Percentiles rank a stretch among this genome's conserved stretches.
phyloP scores from a whole-genome alignment of 1,140 invertebrate genomes.

The Brachionus manjavacas region DNA sequence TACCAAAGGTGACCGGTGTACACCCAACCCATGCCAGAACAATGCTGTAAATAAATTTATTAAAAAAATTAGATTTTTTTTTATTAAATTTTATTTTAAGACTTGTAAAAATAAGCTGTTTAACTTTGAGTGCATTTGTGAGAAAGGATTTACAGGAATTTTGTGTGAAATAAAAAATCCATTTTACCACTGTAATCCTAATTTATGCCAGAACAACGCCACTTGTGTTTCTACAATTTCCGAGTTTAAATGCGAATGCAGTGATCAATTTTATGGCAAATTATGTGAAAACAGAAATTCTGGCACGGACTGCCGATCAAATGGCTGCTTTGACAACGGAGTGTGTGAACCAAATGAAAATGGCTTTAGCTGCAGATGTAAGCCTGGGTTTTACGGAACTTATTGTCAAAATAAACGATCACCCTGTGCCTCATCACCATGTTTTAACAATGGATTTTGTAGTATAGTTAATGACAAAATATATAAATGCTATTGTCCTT shows the following conservation, averaged over 20 bases:
- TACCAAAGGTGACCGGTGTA: neutral
- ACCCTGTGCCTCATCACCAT: slow-evolving; percentile 10
- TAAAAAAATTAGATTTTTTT: neutral
- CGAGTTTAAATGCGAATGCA: neutral
- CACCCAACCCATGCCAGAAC: neutral
- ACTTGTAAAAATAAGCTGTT: neutral
- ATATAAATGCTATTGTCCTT: neutral
- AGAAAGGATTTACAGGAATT: neutral
- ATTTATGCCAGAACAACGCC: neutral
- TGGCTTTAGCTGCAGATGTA: neutral
- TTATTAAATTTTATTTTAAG: neutral
- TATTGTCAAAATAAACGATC: slow-evolving; percentile 24
- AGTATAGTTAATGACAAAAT: neutral
- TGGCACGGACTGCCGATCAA: neutral
- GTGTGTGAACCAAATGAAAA: neutral
- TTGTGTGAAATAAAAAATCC: neutral
- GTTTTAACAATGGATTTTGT: slow-evolving; percentile 43
- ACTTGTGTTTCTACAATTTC: neutral
- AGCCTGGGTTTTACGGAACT: neutral
- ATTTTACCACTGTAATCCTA: neutral
- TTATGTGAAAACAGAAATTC: neutral
- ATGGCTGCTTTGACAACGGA: neutral
- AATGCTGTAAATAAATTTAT: neutral
- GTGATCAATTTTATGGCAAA: neutral
- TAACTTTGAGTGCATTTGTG: neutral